A percentile compares a stretch with the other conserved stretches of the same genome.
Evolutionary conservation across 2,113 vertebrate genomes (phyloP).

Genomic region (Phylloscopus trochilus): DNA sequence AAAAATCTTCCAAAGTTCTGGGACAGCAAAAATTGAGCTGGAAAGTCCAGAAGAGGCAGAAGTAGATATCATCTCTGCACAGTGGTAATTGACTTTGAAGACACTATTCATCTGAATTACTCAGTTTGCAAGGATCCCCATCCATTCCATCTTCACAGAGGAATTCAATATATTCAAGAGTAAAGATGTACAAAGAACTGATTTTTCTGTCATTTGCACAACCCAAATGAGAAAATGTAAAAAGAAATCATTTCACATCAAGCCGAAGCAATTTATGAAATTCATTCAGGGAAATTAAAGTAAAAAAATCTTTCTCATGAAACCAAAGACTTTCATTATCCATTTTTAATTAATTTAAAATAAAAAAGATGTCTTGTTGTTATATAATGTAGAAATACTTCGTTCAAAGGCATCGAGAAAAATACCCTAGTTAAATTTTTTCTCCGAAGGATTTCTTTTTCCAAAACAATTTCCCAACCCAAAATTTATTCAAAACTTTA

Average conservation of each 20-base stretch:
- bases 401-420: not conserved
- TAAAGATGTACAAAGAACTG: conserved; percentile 3
- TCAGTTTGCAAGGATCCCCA: not conserved
- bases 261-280: not conserved
- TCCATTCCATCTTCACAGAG: not conserved
- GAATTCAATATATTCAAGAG: conserved; percentile 17
- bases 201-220: conserved; percentile 34
- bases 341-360: not conserved
- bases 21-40: not conserved
- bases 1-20: not conserved
- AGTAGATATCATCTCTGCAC: not conserved
- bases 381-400: not conserved
- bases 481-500: not conserved
- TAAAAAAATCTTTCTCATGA: not conserved
- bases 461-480: not conserved
- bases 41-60: not conserved
- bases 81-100: conserved; percentile 39
- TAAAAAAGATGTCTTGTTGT: not conserved
- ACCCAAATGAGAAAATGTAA: not conserved
- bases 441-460: not conserved
- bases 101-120: conserved; percentile 30
- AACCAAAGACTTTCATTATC: not conserved
- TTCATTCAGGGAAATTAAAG: not conserved
- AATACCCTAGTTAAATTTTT: not conserved
- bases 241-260: conserved; percentile 1